Evolutionary conservation across 2,113 vertebrate genomes (phyloP).

Genomic region (Phaetusa simplex): DNA sequence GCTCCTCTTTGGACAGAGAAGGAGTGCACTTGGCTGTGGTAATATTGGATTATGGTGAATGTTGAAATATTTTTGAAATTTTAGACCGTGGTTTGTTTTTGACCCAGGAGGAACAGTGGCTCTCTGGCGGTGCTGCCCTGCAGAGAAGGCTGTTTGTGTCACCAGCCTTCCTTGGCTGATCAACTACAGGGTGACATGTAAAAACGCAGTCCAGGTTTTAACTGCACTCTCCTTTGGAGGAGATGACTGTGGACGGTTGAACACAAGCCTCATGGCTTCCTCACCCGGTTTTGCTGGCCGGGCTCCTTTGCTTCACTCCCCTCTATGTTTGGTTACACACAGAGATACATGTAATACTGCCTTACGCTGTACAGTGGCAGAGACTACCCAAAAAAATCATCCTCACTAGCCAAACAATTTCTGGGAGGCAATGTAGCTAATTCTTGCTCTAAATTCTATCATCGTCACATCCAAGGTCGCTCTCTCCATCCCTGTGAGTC

Average conservation of each 20-base stretch:
- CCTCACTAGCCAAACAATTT: neutral
- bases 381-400: slow-evolving; percentile 2
- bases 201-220: slow-evolving; percentile 13
- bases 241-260: neutral
- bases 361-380: neutral
- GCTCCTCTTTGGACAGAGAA: neutral
- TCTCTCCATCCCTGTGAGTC: neutral
- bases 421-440: neutral
- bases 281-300: neutral
- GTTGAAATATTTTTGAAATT: neutral
- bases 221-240: neutral
- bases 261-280: neutral
- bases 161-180: neutral
- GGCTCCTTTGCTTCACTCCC: neutral
- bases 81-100: neutral
- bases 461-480: neutral
- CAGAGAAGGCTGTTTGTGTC: neutral
- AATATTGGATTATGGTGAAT: neutral
- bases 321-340: neutral
- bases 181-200: neutral
- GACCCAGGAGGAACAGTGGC: neutral
- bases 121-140: neutral
- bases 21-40: neutral
- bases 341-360: neutral
- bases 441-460: neutral